Evolutionary conservation across 1,140 invertebrate species (phyloP).

Genomic region (Aphis craccivora): DNA sequence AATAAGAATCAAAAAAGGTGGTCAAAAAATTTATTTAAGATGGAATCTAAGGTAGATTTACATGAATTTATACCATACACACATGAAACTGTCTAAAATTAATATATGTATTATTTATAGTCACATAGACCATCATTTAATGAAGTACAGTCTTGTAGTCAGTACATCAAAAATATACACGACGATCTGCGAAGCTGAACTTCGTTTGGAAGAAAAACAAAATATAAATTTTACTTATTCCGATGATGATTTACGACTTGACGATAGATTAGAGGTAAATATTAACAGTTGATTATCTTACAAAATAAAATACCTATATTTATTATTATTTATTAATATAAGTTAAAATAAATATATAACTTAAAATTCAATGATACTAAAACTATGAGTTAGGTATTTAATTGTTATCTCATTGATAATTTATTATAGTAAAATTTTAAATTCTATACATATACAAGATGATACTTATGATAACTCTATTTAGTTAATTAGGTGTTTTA

Average conservation of each 20-base stretch:
- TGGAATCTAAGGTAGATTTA: constrained; percentile 48
- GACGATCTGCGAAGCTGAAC: constrained; percentile 10
- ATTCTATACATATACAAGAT: neutral
- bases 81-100: neutral
- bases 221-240: neutral
- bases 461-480: neutral
- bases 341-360: neutral
- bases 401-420: too few species aligned
- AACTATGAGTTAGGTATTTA: neutral
- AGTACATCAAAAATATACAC: constrained; percentile 47
- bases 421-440: too few species aligned
- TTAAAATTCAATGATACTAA: neutral
- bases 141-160: constrained; percentile 32
- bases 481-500: neutral
- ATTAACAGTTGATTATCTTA: neutral
- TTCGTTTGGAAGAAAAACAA: constrained; percentile 34
- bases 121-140: constrained; percentile 35
- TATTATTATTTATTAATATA: neutral
- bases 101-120: neutral
- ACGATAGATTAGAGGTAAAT: constrained; percentile 38
- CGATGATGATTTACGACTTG: neutral
- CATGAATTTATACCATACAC: neutral
- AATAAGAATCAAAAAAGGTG: constrained; percentile 27
- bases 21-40: constrained; percentile 21
- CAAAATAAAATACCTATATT: neutral